phyloP scores from a whole-genome alignment of 35 echinoderm and acorn worm genomes.

The Holothuria glaberrima region DNA sequence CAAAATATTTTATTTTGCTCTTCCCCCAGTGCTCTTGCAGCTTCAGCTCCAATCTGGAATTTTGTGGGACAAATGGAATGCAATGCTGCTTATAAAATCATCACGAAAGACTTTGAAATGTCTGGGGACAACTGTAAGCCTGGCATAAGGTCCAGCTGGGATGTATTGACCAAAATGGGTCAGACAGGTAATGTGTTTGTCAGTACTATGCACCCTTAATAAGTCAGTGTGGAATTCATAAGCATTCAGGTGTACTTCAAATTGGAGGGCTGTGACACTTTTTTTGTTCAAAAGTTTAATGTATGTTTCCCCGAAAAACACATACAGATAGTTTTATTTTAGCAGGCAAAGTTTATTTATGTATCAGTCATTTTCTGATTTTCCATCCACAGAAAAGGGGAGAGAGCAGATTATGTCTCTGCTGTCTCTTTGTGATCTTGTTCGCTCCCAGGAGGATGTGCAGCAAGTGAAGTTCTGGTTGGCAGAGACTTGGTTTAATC shows the following conservation, averaged over 20 bases:
- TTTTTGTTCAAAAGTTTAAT: too few species aligned
- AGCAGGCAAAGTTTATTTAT: too few species aligned
- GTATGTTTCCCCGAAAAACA: too few species aligned
- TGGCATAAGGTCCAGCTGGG: constrained; percentile 76
- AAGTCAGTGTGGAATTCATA: too few species aligned
- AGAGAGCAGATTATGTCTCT: constrained; percentile 15
- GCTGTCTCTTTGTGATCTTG: constrained; percentile 65
- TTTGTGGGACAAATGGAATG: constrained; percentile 74
- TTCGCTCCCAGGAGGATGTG: constrained; percentile 64
- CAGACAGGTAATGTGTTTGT: constrained; percentile 73
- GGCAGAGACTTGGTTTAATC: constrained; percentile 73
- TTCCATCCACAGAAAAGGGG: constrained; percentile 53
- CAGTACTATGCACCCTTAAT: too few species aligned
- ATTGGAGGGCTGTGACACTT: too few species aligned
- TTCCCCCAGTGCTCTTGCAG: too few species aligned
- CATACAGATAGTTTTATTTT: too few species aligned
- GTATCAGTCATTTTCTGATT: neutral
- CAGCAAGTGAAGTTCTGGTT: constrained; percentile 66
- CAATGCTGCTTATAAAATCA: constrained; percentile 32
- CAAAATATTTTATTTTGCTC: too few species aligned
- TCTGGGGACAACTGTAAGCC: constrained; percentile 63
- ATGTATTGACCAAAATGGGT: constrained; percentile 63
- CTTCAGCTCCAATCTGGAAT: constrained; percentile 93
- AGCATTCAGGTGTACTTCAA: too few species aligned
- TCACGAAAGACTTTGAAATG: constrained; percentile 86